A percentile compares a stretch with the other conserved stretches of the same genome.
phyloP scores from a whole-genome alignment of 2,797 vertebrate genomes.

The Catharus ustulatus region DNA sequence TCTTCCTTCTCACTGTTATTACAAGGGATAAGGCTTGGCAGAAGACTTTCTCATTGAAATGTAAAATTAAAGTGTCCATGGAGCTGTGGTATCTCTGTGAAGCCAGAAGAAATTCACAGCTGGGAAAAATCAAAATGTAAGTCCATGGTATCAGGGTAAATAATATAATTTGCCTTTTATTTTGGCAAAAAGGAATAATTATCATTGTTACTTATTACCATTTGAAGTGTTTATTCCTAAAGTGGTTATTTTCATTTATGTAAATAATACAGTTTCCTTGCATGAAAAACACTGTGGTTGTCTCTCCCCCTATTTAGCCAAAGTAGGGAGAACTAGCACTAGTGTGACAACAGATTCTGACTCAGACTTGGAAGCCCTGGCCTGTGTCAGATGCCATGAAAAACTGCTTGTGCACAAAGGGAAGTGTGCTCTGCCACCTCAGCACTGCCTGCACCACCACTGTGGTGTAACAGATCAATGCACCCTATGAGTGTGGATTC shows the following conservation, averaged over 20 bases:
- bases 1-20: not conserved
- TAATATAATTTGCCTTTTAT: not conserved
- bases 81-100: not conserved
- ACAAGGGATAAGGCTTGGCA: not conserved
- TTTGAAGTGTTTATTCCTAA: not conserved
- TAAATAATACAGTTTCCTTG: not conserved
- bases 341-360: not conserved
- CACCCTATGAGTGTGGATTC: not conserved
- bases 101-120: not conserved
- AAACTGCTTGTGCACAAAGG: not conserved
- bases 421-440: not conserved
- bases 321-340: not conserved
- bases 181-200: not conserved
- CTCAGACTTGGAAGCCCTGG: not conserved
- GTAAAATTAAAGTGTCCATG: not conserved
- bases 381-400: not conserved
- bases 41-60: not conserved
- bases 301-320: not conserved
- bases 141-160: not conserved
- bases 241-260: not conserved
- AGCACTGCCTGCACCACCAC: not conserved
- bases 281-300: not conserved
- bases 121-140: not conserved
- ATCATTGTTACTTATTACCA: not conserved
- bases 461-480: not conserved